Conservation (phyloP, 2,113 vertebrate genomes). For the Nothocercus julius region DNA sequence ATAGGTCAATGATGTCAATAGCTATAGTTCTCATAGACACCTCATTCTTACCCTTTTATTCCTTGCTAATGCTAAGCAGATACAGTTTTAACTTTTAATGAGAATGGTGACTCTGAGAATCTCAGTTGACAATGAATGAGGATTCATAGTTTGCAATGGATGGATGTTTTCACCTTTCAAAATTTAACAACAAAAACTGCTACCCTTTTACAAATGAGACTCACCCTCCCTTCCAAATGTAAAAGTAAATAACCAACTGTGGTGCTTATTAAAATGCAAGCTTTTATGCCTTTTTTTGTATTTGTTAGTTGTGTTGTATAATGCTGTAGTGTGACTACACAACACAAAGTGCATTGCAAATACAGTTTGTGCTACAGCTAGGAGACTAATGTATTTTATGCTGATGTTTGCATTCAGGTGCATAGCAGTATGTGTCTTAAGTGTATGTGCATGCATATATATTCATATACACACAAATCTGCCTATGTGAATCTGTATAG, state of each 20-base stretch:
- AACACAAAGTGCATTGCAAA: not conserved
- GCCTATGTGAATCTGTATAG: not conserved
- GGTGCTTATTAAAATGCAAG: not conserved
- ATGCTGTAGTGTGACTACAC: not conserved
- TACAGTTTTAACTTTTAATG: conserved; percentile 63
- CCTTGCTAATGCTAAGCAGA: conserved; percentile 53
- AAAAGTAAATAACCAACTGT: not conserved
- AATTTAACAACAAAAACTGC: not conserved
- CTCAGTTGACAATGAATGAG: not conserved
- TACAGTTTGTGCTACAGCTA: not conserved
- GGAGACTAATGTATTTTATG: not conserved
- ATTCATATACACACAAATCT: not conserved
- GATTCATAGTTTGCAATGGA: not conserved
- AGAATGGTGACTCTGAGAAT: conserved; percentile 33
- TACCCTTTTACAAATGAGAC: not conserved
- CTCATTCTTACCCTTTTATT: conserved; percentile 66
- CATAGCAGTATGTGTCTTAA: not conserved
- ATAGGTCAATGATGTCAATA: conserved; percentile 82
- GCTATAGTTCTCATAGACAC: conserved; percentile 64
- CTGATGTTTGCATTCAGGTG: not conserved
- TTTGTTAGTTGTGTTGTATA: not conserved
- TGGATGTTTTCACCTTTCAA: conserved; percentile 21
- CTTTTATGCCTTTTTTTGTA: not conserved
- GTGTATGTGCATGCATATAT: not conserved
- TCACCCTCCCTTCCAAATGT: fast-evolving